These are phyloP conservation scores for Malacoraja senta DNA, from an alignment of 2,797 vertebrate genomes.

Conservation along the genomic window DNA sequence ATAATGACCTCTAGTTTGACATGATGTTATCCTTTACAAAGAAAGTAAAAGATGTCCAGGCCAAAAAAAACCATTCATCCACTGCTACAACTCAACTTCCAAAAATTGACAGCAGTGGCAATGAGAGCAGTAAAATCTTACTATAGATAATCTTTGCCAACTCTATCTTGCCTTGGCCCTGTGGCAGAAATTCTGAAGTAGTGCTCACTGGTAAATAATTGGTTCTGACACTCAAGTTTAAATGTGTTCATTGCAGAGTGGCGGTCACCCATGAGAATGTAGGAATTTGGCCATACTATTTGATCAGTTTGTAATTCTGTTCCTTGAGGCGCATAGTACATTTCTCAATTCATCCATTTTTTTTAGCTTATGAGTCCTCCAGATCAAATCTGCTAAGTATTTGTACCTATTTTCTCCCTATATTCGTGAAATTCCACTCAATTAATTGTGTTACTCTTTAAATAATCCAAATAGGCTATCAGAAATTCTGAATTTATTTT, in stretches of 20 bases:
- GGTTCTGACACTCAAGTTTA: background rate
- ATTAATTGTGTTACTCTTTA: background rate
- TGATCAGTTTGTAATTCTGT: background rate
- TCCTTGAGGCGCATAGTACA: background rate
- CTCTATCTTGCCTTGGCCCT: background rate
- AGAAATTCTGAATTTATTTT: background rate
- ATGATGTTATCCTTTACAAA: background rate
- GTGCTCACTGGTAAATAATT: background rate
- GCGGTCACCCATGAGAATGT: background rate
- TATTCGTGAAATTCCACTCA: background rate
- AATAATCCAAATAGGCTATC: background rate
- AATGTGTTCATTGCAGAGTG: background rate
- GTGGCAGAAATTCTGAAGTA: background rate
- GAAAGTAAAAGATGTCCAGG: background rate
- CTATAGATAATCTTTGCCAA: background rate
- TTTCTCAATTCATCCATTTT: constrained; percentile 10
- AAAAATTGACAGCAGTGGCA: background rate
- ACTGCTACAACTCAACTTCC: background rate
- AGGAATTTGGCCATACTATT: background rate
- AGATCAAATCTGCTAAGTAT: background rate
- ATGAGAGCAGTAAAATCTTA: background rate
- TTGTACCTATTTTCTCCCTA: background rate
- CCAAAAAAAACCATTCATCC: background rate
- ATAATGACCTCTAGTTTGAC: background rate
- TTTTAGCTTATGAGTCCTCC: background rate